A percentile compares a stretch with the other conserved stretches of the same genome.
Evolutionary conservation across 1,140 invertebrate genomes (phyloP).

Genomic region (Drosophila parvula): DNA sequence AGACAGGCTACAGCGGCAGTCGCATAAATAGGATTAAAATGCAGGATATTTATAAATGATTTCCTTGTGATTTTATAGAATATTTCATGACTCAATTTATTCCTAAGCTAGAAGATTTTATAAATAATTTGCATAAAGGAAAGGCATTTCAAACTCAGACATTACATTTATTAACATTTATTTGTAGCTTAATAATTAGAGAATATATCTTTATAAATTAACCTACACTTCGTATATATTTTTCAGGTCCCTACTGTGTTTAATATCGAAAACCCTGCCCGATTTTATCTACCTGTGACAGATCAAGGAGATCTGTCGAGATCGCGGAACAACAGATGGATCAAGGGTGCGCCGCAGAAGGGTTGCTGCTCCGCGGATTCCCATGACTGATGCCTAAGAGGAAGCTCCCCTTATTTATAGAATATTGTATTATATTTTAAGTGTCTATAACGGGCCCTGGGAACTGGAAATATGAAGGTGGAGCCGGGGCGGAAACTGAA

Average conservation of each 20-base stretch:
- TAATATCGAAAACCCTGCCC: constrained; percentile 3
- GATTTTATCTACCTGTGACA: constrained; percentile 37
- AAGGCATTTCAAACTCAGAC: background rate
- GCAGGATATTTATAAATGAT: background rate
- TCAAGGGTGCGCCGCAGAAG: constrained; percentile 43
- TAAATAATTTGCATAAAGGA: rapidly evolving
- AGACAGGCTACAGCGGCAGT: background rate
- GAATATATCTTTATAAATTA: too few relatives aligned
- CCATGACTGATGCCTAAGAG: constrained; percentile 1
- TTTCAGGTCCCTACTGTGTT: too few relatives aligned
- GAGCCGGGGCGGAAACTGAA: constrained; percentile 12
- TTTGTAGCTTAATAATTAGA: too few relatives aligned
- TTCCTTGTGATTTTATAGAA: background rate
- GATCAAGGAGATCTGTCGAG: constrained; percentile 2
- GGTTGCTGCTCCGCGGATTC: constrained; percentile 24
- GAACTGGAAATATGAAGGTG: constrained; percentile 12
- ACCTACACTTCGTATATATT: background rate
- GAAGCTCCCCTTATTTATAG: background rate
- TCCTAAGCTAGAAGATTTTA: background rate
- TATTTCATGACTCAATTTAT: background rate
- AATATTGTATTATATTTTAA: constrained; percentile 1
- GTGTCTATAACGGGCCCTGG: constrained; percentile 18
- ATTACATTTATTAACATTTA: background rate
- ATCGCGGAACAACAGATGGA: constrained; percentile 19
- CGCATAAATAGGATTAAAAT: background rate